Conservation (phyloP, 2,113 vertebrate genomes). For the Chlamydotis undulata region DNA sequence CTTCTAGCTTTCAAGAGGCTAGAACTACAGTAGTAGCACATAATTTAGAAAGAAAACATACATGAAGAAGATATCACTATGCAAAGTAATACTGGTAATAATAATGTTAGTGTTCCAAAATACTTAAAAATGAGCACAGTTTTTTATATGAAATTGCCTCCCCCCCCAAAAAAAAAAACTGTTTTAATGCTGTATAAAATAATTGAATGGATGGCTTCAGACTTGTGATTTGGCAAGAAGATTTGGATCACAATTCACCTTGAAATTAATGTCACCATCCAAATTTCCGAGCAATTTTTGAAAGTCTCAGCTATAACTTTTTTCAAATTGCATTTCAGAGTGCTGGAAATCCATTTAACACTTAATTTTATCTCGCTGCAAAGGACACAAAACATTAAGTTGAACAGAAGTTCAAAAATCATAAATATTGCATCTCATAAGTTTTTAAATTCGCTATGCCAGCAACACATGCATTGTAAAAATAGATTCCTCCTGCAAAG, state of each 20-base stretch:
- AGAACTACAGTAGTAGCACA: background rate
- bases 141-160: background rate
- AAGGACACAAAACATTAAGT: no score
- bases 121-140: background rate
- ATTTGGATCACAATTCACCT: background rate
- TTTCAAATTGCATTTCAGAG: background rate
- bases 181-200: background rate
- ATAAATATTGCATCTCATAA: no score
- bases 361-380: no score
- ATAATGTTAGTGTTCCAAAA: background rate
- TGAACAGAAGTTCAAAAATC: no score
- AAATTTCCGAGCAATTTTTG: background rate
- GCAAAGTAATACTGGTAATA: background rate
- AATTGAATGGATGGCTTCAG: background rate
- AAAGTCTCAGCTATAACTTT: background rate
- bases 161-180: background rate
- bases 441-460: no score
- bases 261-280: background rate
- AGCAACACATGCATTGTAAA: no score
- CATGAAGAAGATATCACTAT: background rate
- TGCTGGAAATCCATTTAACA: background rate
- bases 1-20: background rate
- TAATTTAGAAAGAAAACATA: background rate
- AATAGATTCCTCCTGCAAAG: background rate
- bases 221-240: background rate